Evolutionary conservation across 1,140 invertebrate genomes (phyloP), one percentile per base, ranked within the genome.

Genomic region (Chrysomallon squamiferum): DNA sequence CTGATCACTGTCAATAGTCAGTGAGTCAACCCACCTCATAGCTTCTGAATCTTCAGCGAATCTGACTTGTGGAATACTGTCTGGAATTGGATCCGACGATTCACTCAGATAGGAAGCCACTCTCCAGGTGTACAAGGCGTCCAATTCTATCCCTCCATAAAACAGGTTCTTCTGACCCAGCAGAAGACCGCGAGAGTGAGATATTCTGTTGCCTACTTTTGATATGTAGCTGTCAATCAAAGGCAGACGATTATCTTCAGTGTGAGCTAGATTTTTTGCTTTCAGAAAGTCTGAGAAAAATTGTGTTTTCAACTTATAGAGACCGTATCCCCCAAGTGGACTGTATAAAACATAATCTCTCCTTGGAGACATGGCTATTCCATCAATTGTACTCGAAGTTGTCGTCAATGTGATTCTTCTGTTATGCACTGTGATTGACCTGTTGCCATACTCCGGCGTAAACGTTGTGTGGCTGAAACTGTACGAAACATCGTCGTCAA

Each of bases 381-480:
- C 67, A 30, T 68, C 57, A 13, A 68, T 50, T 2, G 27, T 22
- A 2, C 49, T 29, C 30, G 43, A 20, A 18, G 27, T 20, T 29
- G 65, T 38, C 9, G 52, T 52, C 1, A 50, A 56, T 29, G 32
- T 49, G n/a, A 58, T 65, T 13, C 38, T 56, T 3, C 47, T 22
- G 22, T 20, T 20, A 20, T 49, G 41, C 9, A 72, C 61, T 0
- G 66, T 65, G 4, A 62, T 69, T 22, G 66, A 68, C 7, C 20
- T 43, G 56, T 66, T 65, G n/a, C 63, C 22, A 13, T 27, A 2
- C 22, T 72, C 69, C 11, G 65, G 54, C 32, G 52, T 38, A 71
- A 78, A 76, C 4, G 71, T 69, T 5, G 65, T 35, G 52, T 79
- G 69, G 29, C 62, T 54, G 32, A 75, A 62, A 4, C 59, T 41